Conservation (phyloP, 2,113 vertebrate genomes). For the Caranx melampygus region DNA sequence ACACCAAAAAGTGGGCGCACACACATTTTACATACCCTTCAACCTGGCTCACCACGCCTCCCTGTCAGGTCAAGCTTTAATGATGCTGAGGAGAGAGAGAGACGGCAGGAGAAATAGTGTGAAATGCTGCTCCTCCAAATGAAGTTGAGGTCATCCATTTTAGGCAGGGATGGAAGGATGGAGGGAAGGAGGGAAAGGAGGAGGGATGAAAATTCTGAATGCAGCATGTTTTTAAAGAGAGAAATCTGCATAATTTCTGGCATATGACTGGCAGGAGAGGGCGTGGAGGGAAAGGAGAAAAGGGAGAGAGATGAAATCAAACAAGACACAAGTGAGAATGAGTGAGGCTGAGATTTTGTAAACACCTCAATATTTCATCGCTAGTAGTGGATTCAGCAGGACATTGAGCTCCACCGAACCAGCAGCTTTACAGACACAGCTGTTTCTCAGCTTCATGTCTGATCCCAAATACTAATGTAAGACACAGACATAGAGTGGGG, state of each 20-base stretch:
- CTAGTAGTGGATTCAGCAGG: constrained; percentile 22
- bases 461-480: background rate
- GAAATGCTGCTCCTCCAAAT: constrained; percentile 57
- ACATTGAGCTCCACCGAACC: background rate
- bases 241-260: constrained; percentile 80
- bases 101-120: constrained; percentile 31
- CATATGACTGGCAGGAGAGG: constrained; percentile 80
- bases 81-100: constrained; percentile 49
- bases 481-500: background rate
- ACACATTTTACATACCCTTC: constrained; percentile 26
- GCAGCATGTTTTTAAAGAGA: constrained; percentile 72
- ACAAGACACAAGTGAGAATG: constrained; percentile 27
- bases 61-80: constrained; percentile 72
- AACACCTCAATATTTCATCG: constrained; percentile 69
- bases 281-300: constrained; percentile 62
- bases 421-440: background rate
- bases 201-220: constrained; percentile 56
- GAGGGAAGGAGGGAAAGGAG: background rate
- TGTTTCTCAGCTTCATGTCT: background rate
- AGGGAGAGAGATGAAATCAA: constrained; percentile 39
- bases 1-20: constrained; percentile 20
- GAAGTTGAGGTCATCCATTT: constrained; percentile 67
- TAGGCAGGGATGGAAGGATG: constrained; percentile 19
- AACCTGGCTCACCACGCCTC: constrained; percentile 57
- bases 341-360: constrained; percentile 49